Conservation (phyloP, 2,113 vertebrate genomes). For the Chaenogobius annularis region DNA sequence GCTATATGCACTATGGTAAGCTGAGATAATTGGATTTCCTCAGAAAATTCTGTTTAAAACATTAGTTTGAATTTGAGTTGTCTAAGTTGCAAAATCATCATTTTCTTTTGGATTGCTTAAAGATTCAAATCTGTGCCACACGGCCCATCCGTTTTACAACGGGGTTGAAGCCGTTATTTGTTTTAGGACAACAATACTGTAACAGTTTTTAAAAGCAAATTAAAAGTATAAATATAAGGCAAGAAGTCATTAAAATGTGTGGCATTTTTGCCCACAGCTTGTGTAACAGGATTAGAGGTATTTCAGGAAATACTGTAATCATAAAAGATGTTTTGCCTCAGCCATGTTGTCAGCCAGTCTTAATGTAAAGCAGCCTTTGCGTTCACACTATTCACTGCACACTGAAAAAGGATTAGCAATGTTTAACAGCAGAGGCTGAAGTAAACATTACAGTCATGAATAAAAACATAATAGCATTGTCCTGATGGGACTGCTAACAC, state of each 20-base stretch:
- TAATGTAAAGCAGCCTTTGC: not conserved
- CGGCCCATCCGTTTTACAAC: not conserved
- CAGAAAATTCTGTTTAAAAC: not conserved
- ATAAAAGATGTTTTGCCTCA: not conserved
- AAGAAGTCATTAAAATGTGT: slow-evolving; percentile 6
- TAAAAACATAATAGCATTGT: slow-evolving; percentile 17
- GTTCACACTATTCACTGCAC: not conserved
- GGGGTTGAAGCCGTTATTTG: slow-evolving; percentile 19
- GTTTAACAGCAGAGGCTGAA: slow-evolving; percentile 6
- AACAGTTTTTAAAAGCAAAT: not conserved
- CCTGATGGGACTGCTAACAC: slow-evolving; percentile 17
- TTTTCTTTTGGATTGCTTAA: not conserved
- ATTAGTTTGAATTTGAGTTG: not conserved
- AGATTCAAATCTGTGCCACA: slow-evolving; percentile 9
- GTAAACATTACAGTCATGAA: slow-evolving; percentile 8
- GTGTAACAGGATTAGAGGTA: slow-evolving; percentile 2
- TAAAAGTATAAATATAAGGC: slow-evolving; percentile 9
- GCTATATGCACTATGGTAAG: slow-evolving; percentile 99
- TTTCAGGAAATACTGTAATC: not conserved
- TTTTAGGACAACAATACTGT: slow-evolving; percentile 11
- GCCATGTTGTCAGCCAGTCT: not conserved
- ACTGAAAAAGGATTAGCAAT: too few species aligned
- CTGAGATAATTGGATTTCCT: slow-evolving; percentile 19
- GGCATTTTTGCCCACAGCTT: slow-evolving; percentile 3
- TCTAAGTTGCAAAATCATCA: not conserved